Percentiles rank a stretch among this genome's conserved stretches.
Conservation (phyloP, 1,140 invertebrate species). For the Diorhabda elongata region DNA sequence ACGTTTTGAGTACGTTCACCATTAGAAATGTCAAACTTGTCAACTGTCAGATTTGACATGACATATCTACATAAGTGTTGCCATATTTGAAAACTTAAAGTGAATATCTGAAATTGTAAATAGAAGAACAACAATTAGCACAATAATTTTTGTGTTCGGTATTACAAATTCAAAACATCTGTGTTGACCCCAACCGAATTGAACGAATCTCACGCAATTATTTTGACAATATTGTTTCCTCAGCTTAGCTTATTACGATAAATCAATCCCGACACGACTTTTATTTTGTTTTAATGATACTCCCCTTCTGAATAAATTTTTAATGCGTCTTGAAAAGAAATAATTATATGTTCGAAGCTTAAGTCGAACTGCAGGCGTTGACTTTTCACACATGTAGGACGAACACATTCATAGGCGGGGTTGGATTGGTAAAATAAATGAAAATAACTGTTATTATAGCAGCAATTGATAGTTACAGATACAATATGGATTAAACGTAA, state of each 20-base stretch:
- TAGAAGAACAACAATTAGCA: too few species aligned
- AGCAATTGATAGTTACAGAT: too few species aligned
- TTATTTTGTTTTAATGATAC: neutral
- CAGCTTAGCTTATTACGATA: neutral
- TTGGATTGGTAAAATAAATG: neutral
- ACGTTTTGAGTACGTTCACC: too few species aligned
- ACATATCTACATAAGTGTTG: too few species aligned
- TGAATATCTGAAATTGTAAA: too few species aligned
- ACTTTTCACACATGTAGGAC: neutral
- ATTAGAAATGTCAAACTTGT: too few species aligned
- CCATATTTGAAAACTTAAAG: too few species aligned
- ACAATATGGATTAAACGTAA: too few species aligned
- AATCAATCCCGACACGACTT: neutral
- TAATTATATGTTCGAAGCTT: neutral
- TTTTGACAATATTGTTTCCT: neutral
- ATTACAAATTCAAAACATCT: neutral
- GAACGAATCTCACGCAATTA: neutral
- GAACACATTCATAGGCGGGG: neutral
- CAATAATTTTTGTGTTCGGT: too few species aligned
- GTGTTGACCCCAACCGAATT: neutral
- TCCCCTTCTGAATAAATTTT: neutral
- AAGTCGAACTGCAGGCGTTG: neutral
- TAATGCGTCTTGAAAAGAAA: neutral
- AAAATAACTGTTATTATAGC: neutral
- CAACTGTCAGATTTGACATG: too few species aligned